Evolutionary conservation across 1,140 invertebrate genomes (phyloP).

Genomic region (Euwallacea similis): DNA sequence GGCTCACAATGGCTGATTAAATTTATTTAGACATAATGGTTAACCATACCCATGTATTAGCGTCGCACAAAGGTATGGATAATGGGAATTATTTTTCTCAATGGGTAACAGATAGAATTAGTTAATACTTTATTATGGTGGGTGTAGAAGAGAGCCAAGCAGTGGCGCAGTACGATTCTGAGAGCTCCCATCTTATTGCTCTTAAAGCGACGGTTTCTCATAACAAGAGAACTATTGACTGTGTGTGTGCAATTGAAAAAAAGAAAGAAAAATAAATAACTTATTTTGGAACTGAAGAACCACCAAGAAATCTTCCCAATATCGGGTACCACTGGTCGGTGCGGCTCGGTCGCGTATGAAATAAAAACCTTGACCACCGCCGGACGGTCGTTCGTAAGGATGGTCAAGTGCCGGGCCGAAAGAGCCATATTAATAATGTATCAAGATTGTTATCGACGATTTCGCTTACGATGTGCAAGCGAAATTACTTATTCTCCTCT

Average conservation of each 20-base stretch:
- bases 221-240: too few species aligned
- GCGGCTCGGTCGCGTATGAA: not conserved
- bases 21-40: constrained; percentile 15
- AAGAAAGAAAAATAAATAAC: too few species aligned
- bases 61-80: constrained; percentile 9
- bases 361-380: constrained; percentile 20
- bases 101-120: constrained; percentile 27
- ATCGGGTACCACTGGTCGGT: not conserved
- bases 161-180: too few species aligned
- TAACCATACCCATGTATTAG: constrained; percentile 12
- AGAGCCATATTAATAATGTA: constrained; percentile 33
- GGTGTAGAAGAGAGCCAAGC: constrained; percentile 4
- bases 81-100: constrained; percentile 23
- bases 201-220: too few species aligned
- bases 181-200: too few species aligned
- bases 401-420: constrained; percentile 24
- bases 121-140: constrained; percentile 29
- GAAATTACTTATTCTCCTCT: constrained; percentile 30
- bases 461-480: constrained; percentile 29
- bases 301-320: too few species aligned
- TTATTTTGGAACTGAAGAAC: too few species aligned
- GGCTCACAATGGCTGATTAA: constrained; percentile 25
- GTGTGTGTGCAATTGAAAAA: too few species aligned
- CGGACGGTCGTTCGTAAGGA: constrained; percentile 25
- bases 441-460: constrained; percentile 33